These are phyloP conservation scores for Ictalurus furcatus DNA, from an alignment of 2,113 vertebrate genomes.

Conservation along the genomic window DNA sequence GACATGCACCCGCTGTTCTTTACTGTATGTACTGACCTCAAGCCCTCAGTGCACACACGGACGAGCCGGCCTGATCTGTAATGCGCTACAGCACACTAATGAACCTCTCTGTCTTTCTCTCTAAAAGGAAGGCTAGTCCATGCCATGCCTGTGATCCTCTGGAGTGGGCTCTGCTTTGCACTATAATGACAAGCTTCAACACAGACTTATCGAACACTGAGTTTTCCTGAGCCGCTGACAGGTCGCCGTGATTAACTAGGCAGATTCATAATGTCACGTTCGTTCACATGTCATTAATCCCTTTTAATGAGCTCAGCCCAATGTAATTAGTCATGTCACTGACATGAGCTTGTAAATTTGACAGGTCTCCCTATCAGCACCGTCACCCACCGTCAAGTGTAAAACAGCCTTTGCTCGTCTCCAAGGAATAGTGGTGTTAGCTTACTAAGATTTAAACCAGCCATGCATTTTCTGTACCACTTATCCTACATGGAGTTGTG, in stretches of 20 bases:
- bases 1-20: constrained; percentile 24
- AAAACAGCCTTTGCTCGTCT: constrained; percentile 16
- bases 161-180: not conserved
- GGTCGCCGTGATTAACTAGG: constrained; percentile 44
- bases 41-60: constrained; percentile 26
- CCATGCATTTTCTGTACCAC: too few relatives aligned
- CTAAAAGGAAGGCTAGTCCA: not conserved
- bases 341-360: constrained; percentile 35
- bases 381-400: constrained; percentile 24
- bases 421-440: not conserved
- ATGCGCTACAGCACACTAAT: constrained; percentile 46
- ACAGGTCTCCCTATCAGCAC: constrained; percentile 16
- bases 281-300: constrained; percentile 52
- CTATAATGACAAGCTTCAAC: constrained; percentile 32
- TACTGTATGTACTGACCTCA: constrained; percentile 37
- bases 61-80: constrained; percentile 34
- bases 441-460: not conserved
- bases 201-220: not conserved
- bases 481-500: too few relatives aligned
- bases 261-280: constrained; percentile 50
- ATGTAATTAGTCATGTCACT: constrained; percentile 50
- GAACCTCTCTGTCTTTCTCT: constrained; percentile 23
- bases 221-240: constrained; percentile 14
- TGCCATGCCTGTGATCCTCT: not conserved
- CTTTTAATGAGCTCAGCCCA: constrained; percentile 50